Percentiles rank a stretch among this genome's conserved stretches.
These are phyloP conservation scores for Norana najaformis DNA, from an alignment of 2,888 invertebrate species.

Conservation along the genomic window DNA sequence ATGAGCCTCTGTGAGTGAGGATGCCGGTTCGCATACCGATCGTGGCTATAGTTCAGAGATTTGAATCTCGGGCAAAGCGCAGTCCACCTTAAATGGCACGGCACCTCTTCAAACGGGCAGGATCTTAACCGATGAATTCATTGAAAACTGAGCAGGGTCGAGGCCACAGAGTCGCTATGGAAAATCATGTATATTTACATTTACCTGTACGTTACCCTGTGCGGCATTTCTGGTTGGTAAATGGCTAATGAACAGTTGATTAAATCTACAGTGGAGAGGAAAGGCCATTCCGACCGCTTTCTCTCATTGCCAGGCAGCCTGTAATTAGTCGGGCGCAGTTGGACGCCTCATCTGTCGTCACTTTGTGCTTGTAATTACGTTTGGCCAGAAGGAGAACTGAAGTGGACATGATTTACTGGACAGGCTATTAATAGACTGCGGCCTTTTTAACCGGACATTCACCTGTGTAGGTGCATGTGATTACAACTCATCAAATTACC, in stretches of 20 bases:
- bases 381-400: neutral
- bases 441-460: neutral
- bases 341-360: neutral
- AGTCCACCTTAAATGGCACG: too few relatives aligned
- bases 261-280: neutral
- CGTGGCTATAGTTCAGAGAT: too few relatives aligned
- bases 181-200: too few relatives aligned
- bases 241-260: neutral
- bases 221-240: neutral
- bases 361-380: neutral
- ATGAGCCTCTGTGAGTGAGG: too few relatives aligned
- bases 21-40: too few relatives aligned
- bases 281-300: neutral
- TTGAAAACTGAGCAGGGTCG: too few relatives aligned
- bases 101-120: too few relatives aligned
- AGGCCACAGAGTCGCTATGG: too few relatives aligned
- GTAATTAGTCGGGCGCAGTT: neutral
- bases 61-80: too few relatives aligned
- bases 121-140: too few relatives aligned
- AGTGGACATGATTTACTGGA: neutral
- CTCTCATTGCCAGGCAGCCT: neutral
- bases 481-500: neutral
- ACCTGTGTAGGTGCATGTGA: neutral
- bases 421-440: neutral
- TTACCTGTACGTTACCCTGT: too few relatives aligned